Evolutionary conservation across 1,140 invertebrate genomes (phyloP).

Genomic region (Drosophila ficusphila): DNA sequence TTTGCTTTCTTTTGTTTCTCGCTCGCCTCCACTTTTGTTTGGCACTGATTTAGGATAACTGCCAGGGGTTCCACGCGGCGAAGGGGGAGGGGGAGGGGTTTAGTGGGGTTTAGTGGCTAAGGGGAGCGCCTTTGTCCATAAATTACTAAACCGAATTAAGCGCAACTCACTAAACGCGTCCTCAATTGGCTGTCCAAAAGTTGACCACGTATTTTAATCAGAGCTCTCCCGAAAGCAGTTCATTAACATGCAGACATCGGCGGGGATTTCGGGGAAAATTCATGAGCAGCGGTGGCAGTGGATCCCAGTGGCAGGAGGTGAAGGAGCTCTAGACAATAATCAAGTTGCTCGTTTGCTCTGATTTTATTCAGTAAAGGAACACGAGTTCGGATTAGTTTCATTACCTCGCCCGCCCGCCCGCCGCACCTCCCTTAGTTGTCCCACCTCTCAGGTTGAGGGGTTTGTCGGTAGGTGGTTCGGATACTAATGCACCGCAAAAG

Average conservation of each 20-base stretch:
- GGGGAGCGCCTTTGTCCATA: conserved; percentile 59
- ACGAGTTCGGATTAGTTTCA: conserved; percentile 74
- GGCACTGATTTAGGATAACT: conserved; percentile 51
- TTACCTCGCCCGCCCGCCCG: conserved; percentile 7
- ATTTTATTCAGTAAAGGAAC: conserved; percentile 74
- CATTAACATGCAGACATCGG: conserved; percentile 70
- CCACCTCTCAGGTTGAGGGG: conserved; percentile 28
- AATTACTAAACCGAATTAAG: conserved; percentile 82
- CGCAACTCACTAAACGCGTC: conserved; percentile 75
- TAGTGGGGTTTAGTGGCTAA: conserved; percentile 23
- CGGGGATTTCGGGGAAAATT: neutral
- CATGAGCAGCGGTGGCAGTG: neutral
- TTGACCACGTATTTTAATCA: conserved; percentile 82
- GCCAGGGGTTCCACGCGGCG: neutral
- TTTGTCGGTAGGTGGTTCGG: neutral
- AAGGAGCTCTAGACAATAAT: conserved; percentile 62
- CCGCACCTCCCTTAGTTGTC: neutral
- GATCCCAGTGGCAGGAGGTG: conserved; percentile 6
- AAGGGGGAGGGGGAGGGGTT: too few relatives aligned
- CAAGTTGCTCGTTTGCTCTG: conserved; percentile 67
- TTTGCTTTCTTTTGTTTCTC: conserved; percentile 41
- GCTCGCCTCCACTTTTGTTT: conserved; percentile 41
- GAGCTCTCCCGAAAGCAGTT: conserved; percentile 39
- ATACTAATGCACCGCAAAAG: conserved; percentile 71
- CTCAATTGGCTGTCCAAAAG: conserved; percentile 78